Base-by-base conservation (phyloP, 2,113 vertebrate species). In the Phoenicopterus ruber region DNA sequence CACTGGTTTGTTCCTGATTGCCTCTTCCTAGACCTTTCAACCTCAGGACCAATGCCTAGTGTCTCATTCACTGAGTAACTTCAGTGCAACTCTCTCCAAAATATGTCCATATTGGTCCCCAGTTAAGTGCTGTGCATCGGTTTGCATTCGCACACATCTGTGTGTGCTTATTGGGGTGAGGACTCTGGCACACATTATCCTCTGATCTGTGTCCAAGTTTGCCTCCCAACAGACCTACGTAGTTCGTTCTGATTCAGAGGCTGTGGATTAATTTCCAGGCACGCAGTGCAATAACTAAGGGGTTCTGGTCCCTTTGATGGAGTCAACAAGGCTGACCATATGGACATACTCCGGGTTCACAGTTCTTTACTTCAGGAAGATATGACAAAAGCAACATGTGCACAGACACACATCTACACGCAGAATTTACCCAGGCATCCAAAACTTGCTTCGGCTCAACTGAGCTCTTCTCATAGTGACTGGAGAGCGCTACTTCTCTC, bases 261-360 rank as follows among this genome's bases (percentile, higher is more conserved):
- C 11, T 50, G 31, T 55, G 44, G 52, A 40, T 70, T 79, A 54
- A 74, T 85, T 90, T 79, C 52, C 70, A 79, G 47, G 36, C 31
- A 57, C 1, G 11, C 8, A 50, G 25, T 44, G 15, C 26, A 83
- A 13, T 58, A 71, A 76, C 34, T 63, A 32, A 63, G 42, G 18
- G 19, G 32, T 57, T 93, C 42, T 80, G 52, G 12, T 59, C 22
- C 7, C 36, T 65, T n/a, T 0, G 0, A 13, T 65, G 14, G 32
- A 79, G 42, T 87, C 59, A 82, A 54, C 7, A 62, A 62, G 8
- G 42, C 22, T 87, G 74, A 32, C 36, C 61, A 34, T 58, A 49
- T 42, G 46, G 32, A 58, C 42, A 2, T 29, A 25, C 38, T 66
- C 42, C 1, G 2, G 18, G 44, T 90, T 79, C 61, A 32, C 14